These are phyloP conservation scores for Thunnus albacares DNA, from an alignment of 2,797 vertebrate species.

Conservation along the genomic window DNA sequence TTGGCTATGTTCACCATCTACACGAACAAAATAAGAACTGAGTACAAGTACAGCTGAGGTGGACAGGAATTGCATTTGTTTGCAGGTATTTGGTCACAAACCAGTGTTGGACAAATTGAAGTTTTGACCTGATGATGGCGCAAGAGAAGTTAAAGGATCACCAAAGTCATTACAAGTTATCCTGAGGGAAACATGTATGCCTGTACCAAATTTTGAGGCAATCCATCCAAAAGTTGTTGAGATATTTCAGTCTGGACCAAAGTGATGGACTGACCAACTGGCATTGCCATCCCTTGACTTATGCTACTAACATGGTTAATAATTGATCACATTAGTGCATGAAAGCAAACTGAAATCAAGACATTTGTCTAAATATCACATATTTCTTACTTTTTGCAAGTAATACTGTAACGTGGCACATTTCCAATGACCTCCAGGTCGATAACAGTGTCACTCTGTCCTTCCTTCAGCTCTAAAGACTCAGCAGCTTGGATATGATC, in stretches of 20 bases:
- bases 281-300: too few species aligned
- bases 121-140: too few species aligned
- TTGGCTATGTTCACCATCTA: too few species aligned
- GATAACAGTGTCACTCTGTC: slow-evolving; percentile 60
- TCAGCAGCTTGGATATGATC: slow-evolving; percentile 27
- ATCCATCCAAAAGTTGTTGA: neutral
- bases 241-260: too few species aligned
- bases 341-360: neutral
- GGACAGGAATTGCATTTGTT: too few species aligned
- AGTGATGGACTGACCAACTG: too few species aligned
- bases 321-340: neutral
- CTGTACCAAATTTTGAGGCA: neutral
- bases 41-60: too few species aligned
- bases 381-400: slow-evolving; percentile 82
- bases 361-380: neutral
- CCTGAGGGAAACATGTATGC: neutral
- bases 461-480: slow-evolving; percentile 72
- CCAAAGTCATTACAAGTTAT: too few species aligned
- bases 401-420: slow-evolving; percentile 76
- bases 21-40: too few species aligned
- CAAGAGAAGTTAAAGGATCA: too few species aligned
- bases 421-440: slow-evolving; percentile 71
- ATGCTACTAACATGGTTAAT: neutral
- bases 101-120: too few species aligned
- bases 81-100: too few species aligned